phyloP scores from a whole-genome alignment of 2,888 invertebrate genomes.

The Eilema griseolum region DNA sequence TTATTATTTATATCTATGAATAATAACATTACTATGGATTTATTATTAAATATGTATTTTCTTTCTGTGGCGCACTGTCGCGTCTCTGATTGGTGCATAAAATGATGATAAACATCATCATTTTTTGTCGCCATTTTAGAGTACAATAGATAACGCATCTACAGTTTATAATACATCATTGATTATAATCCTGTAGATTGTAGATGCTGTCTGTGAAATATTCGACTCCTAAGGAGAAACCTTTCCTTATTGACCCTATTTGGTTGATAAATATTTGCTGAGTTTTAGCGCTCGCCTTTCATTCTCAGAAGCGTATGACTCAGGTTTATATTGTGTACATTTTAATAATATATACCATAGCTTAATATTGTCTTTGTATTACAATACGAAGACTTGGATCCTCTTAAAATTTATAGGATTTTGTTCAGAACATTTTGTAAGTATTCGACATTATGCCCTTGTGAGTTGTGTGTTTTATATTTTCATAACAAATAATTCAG shows the following conservation, averaged over 20 bases:
- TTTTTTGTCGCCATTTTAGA: too few relatives aligned
- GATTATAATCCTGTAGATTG: too few relatives aligned
- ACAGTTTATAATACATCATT: too few relatives aligned
- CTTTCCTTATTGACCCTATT: neutral
- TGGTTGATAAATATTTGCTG: neutral
- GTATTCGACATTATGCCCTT: neutral
- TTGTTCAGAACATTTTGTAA: neutral
- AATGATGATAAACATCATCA: too few relatives aligned
- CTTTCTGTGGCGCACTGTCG: too few relatives aligned
- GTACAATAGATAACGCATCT: too few relatives aligned
- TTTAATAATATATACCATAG: neutral
- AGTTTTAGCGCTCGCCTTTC: neutral
- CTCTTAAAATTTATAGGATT: neutral
- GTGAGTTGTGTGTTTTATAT: constrained; percentile 1
- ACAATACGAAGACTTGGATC: neutral
- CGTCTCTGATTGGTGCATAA: too few relatives aligned
- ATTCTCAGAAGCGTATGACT: neutral
- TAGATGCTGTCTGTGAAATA: neutral
- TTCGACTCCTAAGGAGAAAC: neutral
- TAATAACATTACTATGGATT: too few relatives aligned
- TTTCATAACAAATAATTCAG: neutral
- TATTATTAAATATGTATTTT: too few relatives aligned
- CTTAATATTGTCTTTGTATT: constrained; percentile 6
- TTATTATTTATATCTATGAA: too few relatives aligned
- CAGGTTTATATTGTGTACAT: constrained; percentile 1